Percentiles rank a stretch among this genome's conserved stretches.
Conservation (phyloP, 1,140 invertebrate species). For the Conus ventricosus region DNA sequence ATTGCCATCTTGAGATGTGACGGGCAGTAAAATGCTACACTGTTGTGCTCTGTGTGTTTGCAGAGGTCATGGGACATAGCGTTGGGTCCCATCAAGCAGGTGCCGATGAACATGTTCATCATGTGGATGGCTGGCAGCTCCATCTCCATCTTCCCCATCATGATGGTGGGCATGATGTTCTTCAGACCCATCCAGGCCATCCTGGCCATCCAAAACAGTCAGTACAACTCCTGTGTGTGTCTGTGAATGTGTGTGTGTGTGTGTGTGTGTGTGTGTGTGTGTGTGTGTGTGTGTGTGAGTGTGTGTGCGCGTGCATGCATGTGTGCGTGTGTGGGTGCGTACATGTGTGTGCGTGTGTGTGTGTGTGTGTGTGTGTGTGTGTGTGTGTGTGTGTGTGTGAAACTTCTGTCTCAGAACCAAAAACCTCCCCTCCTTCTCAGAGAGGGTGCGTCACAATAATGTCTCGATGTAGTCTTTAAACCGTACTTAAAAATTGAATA, state of each 20-base stretch:
- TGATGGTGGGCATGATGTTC: conserved; percentile 99
- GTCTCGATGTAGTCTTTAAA: too few species aligned
- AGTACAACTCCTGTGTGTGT: conserved; percentile 38
- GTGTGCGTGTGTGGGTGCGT: neutral
- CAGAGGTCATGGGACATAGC: conserved; percentile 98
- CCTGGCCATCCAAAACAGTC: conserved; percentile 79
- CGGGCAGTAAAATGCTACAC: too few species aligned
- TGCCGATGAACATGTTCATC: conserved; percentile 99
- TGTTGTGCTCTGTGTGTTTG: conserved; percentile 29
- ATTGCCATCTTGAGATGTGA: too few species aligned
- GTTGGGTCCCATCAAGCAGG: conserved; percentile 91
- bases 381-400: neutral
- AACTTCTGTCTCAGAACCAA: neutral
- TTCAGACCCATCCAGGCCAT: conserved; percentile 96
- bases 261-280: neutral
- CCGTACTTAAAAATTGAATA: too few species aligned
- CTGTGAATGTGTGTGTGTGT: neutral
- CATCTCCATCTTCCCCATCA: conserved; percentile 99
- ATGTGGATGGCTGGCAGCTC: conserved; percentile 99
- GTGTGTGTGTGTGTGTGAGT: neutral
- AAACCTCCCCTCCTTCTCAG: too few species aligned
- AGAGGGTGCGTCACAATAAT: too few species aligned
- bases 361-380: conserved; percentile 26
- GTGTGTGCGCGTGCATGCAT: neutral
- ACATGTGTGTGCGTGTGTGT: neutral